These are phyloP conservation scores for Empis stercorea DNA, from an alignment of 2,888 invertebrate species.

Conservation along the genomic window DNA sequence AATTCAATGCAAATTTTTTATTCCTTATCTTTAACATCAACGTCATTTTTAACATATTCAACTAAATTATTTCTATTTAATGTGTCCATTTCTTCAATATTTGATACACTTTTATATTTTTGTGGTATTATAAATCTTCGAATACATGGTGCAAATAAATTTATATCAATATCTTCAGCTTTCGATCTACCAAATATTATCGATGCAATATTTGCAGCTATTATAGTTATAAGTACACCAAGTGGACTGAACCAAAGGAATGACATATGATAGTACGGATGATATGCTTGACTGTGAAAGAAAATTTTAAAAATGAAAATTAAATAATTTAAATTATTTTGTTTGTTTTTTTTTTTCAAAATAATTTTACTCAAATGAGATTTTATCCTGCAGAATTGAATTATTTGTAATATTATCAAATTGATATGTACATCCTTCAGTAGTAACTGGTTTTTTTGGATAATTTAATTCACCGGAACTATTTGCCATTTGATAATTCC, in stretches of 20 bases:
- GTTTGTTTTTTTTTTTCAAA: too few species aligned
- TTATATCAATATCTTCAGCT: constrained; percentile 43
- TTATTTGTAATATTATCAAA: background rate
- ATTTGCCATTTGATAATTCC: constrained; percentile 54
- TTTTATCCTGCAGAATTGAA: too few species aligned
- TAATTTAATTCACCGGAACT: constrained; percentile 46
- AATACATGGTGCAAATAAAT: constrained; percentile 50
- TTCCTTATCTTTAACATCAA: too few species aligned
- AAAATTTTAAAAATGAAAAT: background rate
- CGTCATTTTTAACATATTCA: background rate
- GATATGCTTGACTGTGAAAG: constrained; percentile 15
- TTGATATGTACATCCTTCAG: constrained; percentile 33
- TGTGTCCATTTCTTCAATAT: constrained; percentile 16
- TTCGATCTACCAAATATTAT: constrained; percentile 40
- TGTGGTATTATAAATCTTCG: constrained; percentile 35
- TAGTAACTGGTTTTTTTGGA: constrained; percentile 41
- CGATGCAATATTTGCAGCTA: constrained; percentile 45
- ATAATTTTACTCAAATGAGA: background rate
- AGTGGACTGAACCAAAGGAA: constrained; percentile 53
- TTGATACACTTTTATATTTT: constrained; percentile 23
- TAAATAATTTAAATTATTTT: background rate
- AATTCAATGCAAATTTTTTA: too few species aligned
- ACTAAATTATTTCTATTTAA: background rate
- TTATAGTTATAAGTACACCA: constrained; percentile 46
- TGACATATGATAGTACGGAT: constrained; percentile 45